These are phyloP conservation scores for Cercopithecus neglectus DNA, from an alignment of 2,797 vertebrate genomes.

Conservation along the genomic window DNA sequence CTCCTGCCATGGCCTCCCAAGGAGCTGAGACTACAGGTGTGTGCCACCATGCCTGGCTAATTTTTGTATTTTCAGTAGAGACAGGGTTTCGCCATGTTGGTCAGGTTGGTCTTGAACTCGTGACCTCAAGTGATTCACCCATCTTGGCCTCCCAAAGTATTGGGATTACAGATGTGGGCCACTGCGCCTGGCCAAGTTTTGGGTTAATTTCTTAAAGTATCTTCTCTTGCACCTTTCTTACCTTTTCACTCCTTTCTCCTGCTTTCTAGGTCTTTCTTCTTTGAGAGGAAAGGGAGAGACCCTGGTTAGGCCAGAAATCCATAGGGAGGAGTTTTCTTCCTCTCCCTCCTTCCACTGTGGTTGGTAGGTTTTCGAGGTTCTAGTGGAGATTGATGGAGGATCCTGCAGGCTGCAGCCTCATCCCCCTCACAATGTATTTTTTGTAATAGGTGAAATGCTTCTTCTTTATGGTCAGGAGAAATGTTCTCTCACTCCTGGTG, in stretches of 20 bases:
- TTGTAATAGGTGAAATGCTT: neutral
- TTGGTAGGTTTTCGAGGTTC: neutral
- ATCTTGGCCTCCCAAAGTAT: neutral
- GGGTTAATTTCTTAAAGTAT: neutral
- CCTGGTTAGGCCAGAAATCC: neutral
- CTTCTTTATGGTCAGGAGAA: neutral
- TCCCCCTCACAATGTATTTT: neutral
- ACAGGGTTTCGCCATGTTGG: neutral
- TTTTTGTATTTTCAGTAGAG: neutral
- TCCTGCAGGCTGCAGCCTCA: neutral
- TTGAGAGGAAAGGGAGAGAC: neutral
- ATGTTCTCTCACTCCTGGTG: neutral
- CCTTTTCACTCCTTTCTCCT: neutral
- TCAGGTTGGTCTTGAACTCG: neutral
- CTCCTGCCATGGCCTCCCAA: neutral
- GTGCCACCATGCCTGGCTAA: accelerated
- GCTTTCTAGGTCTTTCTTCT: neutral
- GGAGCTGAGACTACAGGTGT: neutral
- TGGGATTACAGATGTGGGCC: neutral
- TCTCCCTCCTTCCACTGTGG: neutral
- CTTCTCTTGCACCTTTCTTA: neutral
- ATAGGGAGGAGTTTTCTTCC: neutral
- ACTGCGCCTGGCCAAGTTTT: neutral
- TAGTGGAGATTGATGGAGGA: neutral
- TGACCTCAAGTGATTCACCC: neutral